Conservation (phyloP, 2,888 invertebrate genomes). For the Lepidonotus clava region DNA sequence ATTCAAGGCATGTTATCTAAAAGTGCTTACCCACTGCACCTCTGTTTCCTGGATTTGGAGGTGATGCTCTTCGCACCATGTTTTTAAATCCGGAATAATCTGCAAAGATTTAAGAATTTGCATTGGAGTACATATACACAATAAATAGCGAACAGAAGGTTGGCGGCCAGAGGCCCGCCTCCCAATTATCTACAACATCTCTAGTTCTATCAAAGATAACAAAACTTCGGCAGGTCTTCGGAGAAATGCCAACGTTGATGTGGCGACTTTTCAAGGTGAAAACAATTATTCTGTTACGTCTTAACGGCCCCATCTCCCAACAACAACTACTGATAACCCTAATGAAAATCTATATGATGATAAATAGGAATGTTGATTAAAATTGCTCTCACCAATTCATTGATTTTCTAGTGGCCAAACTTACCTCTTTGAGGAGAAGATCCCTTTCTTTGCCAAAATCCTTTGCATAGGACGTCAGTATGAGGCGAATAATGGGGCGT, state of each 20-base stretch:
- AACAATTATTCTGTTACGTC: no score
- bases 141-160: neutral
- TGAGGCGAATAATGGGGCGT: neutral
- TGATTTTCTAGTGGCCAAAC: neutral
- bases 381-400: neutral
- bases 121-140: neutral
- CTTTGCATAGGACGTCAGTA: slow-evolving; percentile 36
- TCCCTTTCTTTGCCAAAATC: slow-evolving; percentile 39
- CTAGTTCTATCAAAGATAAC: no score
- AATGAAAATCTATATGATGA: no score
- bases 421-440: slow-evolving; percentile 46
- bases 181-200: no score
- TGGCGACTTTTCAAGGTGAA: no score
- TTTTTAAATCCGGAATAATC: slow-evolving; percentile 44
- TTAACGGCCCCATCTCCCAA: no score
- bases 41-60: slow-evolving; percentile 32
- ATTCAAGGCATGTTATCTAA: neutral
- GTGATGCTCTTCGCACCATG: slow-evolving; percentile 43
- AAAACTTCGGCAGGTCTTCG: no score
- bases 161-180: no score
- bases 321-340: no score
- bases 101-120: neutral
- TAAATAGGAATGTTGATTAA: neutral
- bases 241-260: no score
- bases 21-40: slow-evolving; percentile 40